Evolutionary conservation across 2,797 vertebrate species (phyloP).

Genomic region (Acanthurus tractus): DNA sequence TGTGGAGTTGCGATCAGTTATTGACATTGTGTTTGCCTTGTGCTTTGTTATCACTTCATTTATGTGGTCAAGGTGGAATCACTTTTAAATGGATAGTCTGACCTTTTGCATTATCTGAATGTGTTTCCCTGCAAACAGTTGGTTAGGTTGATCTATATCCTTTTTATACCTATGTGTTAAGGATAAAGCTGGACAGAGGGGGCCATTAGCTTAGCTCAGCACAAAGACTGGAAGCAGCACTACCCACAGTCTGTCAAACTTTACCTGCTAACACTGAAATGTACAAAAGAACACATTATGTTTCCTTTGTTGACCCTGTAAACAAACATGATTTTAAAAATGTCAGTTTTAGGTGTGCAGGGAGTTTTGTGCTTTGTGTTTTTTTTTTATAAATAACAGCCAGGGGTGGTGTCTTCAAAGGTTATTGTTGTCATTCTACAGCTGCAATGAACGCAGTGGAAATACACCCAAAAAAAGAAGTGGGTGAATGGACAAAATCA

Average conservation of each 20-base stretch:
- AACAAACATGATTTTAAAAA: not conserved
- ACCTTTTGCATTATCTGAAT: not conserved
- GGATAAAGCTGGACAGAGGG: not conserved
- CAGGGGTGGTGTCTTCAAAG: not conserved
- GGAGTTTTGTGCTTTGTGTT: not conserved
- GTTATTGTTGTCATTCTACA: not conserved
- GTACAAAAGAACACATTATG: not conserved
- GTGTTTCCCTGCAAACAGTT: not conserved
- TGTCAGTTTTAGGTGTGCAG: not conserved
- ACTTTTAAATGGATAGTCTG: not conserved
- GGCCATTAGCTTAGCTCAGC: not conserved
- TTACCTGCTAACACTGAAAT: not conserved
- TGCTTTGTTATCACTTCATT: not conserved
- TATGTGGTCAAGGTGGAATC: not conserved
- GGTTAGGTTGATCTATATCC: not conserved
- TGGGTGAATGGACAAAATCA: not conserved
- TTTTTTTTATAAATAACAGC: not conserved
- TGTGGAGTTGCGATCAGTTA: not conserved
- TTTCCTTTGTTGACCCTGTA: too few relatives aligned
- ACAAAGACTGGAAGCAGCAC: not conserved
- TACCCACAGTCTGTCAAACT: not conserved
- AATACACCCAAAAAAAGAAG: not conserved
- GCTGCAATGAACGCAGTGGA: not conserved
- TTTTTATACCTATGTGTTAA: not conserved
- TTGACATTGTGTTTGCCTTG: not conserved